These are phyloP conservation scores for Falco concolor DNA, from an alignment of 2,797 vertebrate species.

Conservation along the genomic window DNA sequence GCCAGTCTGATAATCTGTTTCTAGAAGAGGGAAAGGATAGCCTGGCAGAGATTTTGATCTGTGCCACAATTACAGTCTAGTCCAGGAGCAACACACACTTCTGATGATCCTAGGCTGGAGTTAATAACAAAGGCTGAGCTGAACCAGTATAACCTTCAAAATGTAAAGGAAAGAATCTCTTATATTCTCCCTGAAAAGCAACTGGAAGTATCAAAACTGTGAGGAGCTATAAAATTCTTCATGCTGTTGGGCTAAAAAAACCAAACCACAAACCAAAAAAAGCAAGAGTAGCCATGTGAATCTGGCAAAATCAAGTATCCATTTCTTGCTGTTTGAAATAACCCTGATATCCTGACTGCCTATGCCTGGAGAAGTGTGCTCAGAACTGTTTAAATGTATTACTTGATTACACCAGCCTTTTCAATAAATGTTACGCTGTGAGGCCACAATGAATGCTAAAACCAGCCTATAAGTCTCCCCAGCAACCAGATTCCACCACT, in stretches of 20 bases:
- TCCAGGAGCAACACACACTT: neutral
- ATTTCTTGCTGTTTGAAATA: neutral
- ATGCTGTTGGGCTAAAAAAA: neutral
- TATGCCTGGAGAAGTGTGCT: neutral
- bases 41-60: neutral
- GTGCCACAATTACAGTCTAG: neutral
- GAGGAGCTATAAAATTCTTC: neutral
- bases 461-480: neutral
- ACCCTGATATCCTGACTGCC: neutral
- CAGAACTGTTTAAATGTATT: neutral
- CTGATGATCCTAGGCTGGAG: neutral
- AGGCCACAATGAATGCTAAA: neutral
- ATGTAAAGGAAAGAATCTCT: neutral
- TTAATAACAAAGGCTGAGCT: neutral
- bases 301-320: neutral
- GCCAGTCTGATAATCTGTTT: constrained; percentile 20
- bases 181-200: neutral
- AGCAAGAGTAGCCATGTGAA: neutral
- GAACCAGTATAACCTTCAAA: neutral
- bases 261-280: fast-evolving
- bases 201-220: neutral
- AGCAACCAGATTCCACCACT: neutral
- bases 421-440: neutral
- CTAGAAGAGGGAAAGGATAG: neutral
- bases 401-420: neutral